Percentiles rank a stretch among this genome's conserved stretches.
Evolutionary conservation across 2,797 vertebrate genomes (phyloP).

Genomic region (Mus caroli): DNA sequence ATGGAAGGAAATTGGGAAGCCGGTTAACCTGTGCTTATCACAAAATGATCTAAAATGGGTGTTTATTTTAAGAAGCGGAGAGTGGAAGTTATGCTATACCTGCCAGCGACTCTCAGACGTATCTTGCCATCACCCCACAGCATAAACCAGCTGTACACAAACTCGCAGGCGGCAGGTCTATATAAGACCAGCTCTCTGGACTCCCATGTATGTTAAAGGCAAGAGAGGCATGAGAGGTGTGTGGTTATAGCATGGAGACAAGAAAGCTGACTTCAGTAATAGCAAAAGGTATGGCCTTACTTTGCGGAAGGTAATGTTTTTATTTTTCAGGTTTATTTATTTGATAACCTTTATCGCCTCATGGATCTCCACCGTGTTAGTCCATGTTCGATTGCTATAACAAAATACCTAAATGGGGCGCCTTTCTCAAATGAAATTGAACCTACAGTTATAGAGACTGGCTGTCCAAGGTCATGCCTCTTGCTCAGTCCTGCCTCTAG

Average conservation of each 20-base stretch:
- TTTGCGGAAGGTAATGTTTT: not conserved
- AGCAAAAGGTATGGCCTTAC: not conserved
- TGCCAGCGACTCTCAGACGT: not conserved
- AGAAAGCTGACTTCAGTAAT: not conserved
- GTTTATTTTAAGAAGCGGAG: slow-evolving; percentile 33
- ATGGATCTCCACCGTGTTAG: not conserved
- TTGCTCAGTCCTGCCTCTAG: not conserved
- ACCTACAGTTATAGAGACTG: not conserved
- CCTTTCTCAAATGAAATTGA: not conserved
- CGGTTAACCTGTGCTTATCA: not conserved
- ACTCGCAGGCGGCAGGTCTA: not conserved
- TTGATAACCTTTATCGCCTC: not conserved
- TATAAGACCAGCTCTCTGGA: not conserved
- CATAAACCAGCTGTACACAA: not conserved
- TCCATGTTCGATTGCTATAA: not conserved
- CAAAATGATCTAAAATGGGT: slow-evolving; percentile 45
- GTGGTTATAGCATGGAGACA: not conserved
- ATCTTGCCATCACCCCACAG: not conserved
- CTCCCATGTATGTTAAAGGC: not conserved
- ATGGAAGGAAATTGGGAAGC: slow-evolving; percentile 29
- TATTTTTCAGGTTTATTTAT: slow-evolving; percentile 31
- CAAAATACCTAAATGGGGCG: not conserved
- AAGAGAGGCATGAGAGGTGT: not conserved
- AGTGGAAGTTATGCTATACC: not conserved
- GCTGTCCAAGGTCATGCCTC: not conserved